Percentiles rank a stretch among this genome's conserved stretches.
Evolutionary conservation across 2,888 invertebrate species (phyloP).

Genomic region (Mesoligia furuncula): DNA sequence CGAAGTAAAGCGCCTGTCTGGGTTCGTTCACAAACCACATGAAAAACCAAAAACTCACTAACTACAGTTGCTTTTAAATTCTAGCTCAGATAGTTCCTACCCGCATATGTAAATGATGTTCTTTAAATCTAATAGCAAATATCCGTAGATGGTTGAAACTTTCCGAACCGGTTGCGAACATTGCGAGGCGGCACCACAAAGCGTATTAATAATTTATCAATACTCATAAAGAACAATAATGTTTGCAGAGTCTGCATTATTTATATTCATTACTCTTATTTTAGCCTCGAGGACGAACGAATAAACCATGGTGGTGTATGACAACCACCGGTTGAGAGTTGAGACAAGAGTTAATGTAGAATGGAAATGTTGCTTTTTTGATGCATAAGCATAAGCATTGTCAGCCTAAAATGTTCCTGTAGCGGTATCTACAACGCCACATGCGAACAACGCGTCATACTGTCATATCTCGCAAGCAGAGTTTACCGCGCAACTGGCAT

Average conservation of each 20-base stretch:
- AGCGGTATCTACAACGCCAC: too few relatives aligned
- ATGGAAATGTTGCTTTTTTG: too few relatives aligned
- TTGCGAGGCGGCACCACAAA: slow-evolving; percentile 45
- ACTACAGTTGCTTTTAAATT: not conserved
- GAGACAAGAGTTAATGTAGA: not conserved
- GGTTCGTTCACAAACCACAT: too few relatives aligned
- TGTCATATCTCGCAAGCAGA: too few relatives aligned
- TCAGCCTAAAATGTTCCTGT: too few relatives aligned
- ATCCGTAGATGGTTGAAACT: slow-evolving; percentile 1
- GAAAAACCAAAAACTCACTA: not conserved
- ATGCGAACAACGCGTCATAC: too few relatives aligned
- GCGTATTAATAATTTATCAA: slow-evolving; percentile 38
- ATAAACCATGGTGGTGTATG: slow-evolving; percentile 21
- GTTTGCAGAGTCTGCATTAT: slow-evolving; percentile 49
- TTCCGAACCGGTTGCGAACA: slow-evolving; percentile 18
- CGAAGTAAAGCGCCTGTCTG: too few relatives aligned
- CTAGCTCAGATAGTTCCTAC: not conserved
- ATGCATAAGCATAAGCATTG: too few relatives aligned
- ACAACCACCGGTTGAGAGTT: slow-evolving; percentile 2
- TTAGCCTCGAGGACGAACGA: slow-evolving; percentile 34
- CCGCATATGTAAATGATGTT: not conserved
- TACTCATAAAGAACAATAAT: slow-evolving; percentile 55
- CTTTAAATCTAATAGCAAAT: slow-evolving; percentile 19
- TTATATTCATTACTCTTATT: slow-evolving; percentile 47
- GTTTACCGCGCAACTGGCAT: too few relatives aligned